phyloP scores from a whole-genome alignment of 2,888 invertebrate species.

The Polymixis flavicincta region DNA sequence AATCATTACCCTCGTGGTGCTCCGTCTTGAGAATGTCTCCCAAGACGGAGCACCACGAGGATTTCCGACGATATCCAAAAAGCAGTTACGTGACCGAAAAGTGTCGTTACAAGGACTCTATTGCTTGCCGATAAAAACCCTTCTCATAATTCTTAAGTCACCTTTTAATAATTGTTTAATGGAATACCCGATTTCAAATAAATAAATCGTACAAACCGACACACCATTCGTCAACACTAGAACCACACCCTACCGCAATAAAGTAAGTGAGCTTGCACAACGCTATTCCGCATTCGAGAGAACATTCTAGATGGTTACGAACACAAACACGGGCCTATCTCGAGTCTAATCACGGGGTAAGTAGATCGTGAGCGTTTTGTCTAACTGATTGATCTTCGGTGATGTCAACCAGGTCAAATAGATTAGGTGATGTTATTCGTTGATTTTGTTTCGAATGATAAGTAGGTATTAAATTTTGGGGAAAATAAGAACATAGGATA shows the following conservation, averaged over 20 bases:
- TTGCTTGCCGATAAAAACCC: not conserved
- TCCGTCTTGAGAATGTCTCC: no score
- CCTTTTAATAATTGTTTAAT: no score
- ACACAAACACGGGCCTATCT: slow-evolving; percentile 57
- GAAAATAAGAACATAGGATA: not conserved
- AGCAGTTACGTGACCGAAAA: not conserved
- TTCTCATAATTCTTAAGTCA: no score
- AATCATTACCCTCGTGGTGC: no score
- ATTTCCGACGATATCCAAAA: not conserved
- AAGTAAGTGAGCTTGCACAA: slow-evolving; percentile 64
- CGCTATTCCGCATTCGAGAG: slow-evolving; percentile 63
- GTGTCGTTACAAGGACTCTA: not conserved
- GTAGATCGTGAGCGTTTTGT: slow-evolving; percentile 61
- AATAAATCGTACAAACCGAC: not conserved
- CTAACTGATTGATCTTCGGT: slow-evolving; percentile 44
- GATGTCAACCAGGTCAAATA: slow-evolving; percentile 44
- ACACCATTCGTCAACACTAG: slow-evolving; percentile 27
- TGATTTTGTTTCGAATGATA: not conserved
- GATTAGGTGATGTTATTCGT: slow-evolving; percentile 5
- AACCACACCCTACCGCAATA: slow-evolving; percentile 55
- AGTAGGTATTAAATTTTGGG: no score
- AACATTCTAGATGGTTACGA: slow-evolving; percentile 61
- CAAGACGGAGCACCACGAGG: not conserved
- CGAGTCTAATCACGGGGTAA: slow-evolving; percentile 61
- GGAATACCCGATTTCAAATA: not conserved